Base-by-base conservation (phyloP, 2,113 vertebrate genomes). In the Triplophysa siluroides region DNA sequence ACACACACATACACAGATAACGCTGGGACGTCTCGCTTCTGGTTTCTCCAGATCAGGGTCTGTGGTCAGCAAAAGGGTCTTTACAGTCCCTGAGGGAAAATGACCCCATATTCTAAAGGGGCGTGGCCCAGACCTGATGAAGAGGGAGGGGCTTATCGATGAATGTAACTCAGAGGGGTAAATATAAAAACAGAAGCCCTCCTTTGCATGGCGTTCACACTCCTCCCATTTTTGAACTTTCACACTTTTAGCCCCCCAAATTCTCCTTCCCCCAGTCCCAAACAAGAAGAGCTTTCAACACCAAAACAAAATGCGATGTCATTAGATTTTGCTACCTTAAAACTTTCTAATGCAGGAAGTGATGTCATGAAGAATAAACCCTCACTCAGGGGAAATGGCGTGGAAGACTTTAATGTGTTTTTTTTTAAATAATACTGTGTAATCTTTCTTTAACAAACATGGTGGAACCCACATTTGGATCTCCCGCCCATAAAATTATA, bases 111-210 rank as follows among this genome's bases (percentile, higher is more conserved):
- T 82, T 79, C 43, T 77, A 61, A 23, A 60, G 70, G 80, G 72
- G 73, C 4, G 61, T 50, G 58, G 56, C 18, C 41, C 33, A 47
- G 74, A 75, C 29, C 70, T 29, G n/a, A 77, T 85, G 62, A 81
- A 72, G 77, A 47, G 71, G 85, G 85, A 3, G 81, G 84, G 47
- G 8, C 5, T 83, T 78, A 63, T 18, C 41, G 41, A 33, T 78
- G 62, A 87, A 84, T 89, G 85, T 90, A 86, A 72, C 84, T 88
- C 61, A 80, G 43, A 41, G 52, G 29, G 78, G 58, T 47, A 38
- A 73, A 77, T 73, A 23, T 29, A 12, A 45, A 45, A 7, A 62
- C 16, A 65, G 24, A 80, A 67, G 24, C 33, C 38, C 26, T 47
- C 78, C 73, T 72, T 85, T 75, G 79, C 85, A 84, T 85, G 81